phyloP scores from a whole-genome alignment of 92 coral and sea anemone genomes.

The Hydrozoanthus gracilis region DNA sequence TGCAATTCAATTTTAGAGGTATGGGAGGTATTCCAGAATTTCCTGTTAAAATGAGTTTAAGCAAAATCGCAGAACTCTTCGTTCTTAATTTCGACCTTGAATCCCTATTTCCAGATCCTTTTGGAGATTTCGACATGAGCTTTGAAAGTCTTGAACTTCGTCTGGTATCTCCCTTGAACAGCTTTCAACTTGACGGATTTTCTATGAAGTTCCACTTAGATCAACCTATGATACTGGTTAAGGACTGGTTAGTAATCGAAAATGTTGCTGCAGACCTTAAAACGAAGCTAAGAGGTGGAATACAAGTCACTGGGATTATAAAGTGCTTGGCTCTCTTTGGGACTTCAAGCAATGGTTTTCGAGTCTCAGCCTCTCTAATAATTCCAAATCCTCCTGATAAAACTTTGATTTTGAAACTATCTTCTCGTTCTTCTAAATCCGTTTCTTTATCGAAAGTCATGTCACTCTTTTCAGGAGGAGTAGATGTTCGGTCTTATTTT shows the following conservation, averaged over 20 bases:
- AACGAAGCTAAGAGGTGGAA: background rate
- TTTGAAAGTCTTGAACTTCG: conserved; percentile 49
- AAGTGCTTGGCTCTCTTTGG: conserved; percentile 56
- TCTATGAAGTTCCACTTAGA: conserved; percentile 20
- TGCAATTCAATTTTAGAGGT: conserved; percentile 17
- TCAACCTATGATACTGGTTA: conserved; percentile 26
- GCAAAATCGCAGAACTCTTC: conserved; percentile 36
- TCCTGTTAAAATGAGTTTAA: conserved; percentile 18
- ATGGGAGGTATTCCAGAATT: conserved; percentile 45
- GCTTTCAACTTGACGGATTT: conserved; percentile 45
- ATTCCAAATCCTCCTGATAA: conserved; percentile 42
- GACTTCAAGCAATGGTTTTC: conserved; percentile 36
- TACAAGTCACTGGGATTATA: conserved; percentile 50
- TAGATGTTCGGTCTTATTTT: conserved; percentile 56
- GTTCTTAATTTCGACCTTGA: conserved; percentile 57
- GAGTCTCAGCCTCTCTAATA: background rate
- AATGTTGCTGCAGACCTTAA: conserved; percentile 50
- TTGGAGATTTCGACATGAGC: conserved; percentile 43
- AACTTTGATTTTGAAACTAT: conserved; percentile 52
- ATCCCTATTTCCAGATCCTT: conserved; percentile 50
- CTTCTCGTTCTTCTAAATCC: background rate
- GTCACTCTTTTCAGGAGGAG: conserved; percentile 53
- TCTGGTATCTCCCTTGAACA: conserved; percentile 49
- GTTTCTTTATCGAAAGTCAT: conserved; percentile 45
- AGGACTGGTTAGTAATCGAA: conserved; percentile 56